Conservation (phyloP, 2,797 vertebrate genomes). For the Jordanella pulchra region DNA sequence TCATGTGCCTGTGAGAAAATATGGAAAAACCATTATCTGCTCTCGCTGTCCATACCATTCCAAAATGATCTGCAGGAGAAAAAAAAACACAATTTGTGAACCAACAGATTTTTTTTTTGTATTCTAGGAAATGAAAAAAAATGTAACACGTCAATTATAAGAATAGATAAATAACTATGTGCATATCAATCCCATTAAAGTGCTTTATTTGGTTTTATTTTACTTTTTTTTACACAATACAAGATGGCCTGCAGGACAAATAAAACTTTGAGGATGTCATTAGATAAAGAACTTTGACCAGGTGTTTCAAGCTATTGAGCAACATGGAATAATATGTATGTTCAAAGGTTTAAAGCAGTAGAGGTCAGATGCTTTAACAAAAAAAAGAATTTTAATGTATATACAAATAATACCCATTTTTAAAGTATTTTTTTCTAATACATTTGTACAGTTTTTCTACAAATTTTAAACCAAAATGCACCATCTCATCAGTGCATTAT, state of each 20-base stretch:
- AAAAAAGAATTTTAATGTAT: not conserved
- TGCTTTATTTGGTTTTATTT: too few species aligned
- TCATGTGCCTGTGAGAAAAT: not conserved
- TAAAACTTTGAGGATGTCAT: not conserved
- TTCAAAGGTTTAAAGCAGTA: constrained; percentile 59
- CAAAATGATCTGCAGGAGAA: not conserved
- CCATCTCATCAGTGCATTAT: not conserved
- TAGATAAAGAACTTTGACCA: constrained; percentile 52
- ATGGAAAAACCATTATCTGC: not conserved
- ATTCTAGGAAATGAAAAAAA: not conserved
- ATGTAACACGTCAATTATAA: not conserved
- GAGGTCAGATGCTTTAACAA: constrained; percentile 38
- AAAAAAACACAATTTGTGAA: not conserved
- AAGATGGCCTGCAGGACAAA: constrained; percentile 1
- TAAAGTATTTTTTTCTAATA: not conserved
- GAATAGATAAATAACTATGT: not conserved
- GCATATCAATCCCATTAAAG: too few species aligned
- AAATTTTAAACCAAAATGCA: not conserved
- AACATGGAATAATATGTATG: constrained; percentile 51
- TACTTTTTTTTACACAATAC: not conserved
- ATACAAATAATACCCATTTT: not conserved
- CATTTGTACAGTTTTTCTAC: too few species aligned
- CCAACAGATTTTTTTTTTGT: not conserved
- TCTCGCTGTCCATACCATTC: not conserved
- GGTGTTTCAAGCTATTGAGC: constrained; percentile 66